Evolutionary conservation across 2,888 invertebrate genomes (phyloP).

Genomic region (Acronicta psi): DNA sequence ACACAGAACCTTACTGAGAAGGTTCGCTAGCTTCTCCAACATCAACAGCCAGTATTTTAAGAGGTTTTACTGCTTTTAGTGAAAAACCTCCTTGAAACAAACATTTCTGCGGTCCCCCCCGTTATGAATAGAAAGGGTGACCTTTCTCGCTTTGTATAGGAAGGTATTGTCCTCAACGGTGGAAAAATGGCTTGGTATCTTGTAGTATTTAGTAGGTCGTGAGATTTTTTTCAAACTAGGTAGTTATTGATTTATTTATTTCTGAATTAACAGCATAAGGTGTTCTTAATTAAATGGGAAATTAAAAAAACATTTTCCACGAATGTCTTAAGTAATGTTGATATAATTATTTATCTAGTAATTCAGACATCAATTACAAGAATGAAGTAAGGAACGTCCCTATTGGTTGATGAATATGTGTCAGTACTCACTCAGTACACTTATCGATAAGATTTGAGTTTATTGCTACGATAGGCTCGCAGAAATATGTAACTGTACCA

Average conservation of each 20-base stretch:
- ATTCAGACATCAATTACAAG: slow-evolving; percentile 20
- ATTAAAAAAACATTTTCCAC: slow-evolving; percentile 12
- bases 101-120: slow-evolving; percentile 25
- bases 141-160: slow-evolving; percentile 39
- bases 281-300: neutral
- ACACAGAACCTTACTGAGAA: too few species aligned
- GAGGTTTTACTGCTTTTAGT: neutral
- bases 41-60: too few species aligned
- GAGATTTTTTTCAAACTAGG: too few species aligned
- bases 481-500: slow-evolving; percentile 19
- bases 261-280: neutral
- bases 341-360: slow-evolving; percentile 8
- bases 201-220: slow-evolving; percentile 29
- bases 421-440: slow-evolving; percentile 37
- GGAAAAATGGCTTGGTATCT: slow-evolving; percentile 39
- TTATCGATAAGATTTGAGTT: slow-evolving; percentile 56
- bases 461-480: slow-evolving; percentile 38
- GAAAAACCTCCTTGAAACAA: slow-evolving; percentile 24
- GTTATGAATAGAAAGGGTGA: slow-evolving; percentile 47
- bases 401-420: slow-evolving; percentile 51
- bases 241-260: too few species aligned
- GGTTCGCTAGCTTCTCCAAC: too few species aligned
- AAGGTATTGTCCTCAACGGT: slow-evolving; percentile 50
- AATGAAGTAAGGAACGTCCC: slow-evolving; percentile 13
- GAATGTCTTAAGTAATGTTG: slow-evolving; percentile 12